Conservation (phyloP, 2,113 vertebrate species). For the Muntiacus reevesi region DNA sequence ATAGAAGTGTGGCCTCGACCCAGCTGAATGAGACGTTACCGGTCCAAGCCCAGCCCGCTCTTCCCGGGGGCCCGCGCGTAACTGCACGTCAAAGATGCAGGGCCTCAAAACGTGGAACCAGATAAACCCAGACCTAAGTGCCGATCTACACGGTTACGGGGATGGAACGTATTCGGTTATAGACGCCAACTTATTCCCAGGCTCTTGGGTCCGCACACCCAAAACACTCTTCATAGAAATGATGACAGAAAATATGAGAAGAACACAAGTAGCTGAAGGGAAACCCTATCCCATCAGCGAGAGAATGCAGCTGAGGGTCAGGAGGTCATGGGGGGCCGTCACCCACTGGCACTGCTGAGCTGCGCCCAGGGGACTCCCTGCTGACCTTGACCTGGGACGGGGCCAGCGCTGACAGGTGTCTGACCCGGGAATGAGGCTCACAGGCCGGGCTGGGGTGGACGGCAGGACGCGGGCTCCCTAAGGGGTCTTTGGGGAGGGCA, state of each 20-base stretch:
- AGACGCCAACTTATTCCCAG: not conserved
- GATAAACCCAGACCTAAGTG: accelerated
- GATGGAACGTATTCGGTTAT: accelerated
- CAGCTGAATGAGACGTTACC: accelerated
- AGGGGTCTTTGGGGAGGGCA: not conserved
- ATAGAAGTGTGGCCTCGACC: accelerated
- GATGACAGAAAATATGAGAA: not conserved
- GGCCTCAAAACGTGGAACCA: accelerated
- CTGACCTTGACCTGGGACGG: not conserved
- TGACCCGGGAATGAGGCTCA: not conserved
- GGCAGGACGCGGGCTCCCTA: not conserved
- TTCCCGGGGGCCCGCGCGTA: accelerated
- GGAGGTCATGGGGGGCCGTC: not conserved
- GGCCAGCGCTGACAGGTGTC: not conserved
- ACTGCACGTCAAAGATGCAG: accelerated
- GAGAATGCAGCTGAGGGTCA: not conserved
- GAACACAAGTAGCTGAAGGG: not conserved
- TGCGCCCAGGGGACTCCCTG: not conserved
- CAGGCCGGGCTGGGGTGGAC: not conserved
- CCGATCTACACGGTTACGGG: accelerated
- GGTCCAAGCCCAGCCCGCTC: not conserved
- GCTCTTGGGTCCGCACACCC: not conserved
- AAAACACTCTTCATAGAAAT: not conserved
- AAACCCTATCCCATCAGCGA: not conserved
- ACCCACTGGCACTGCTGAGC: not conserved